Conservation (phyloP, 2,888 invertebrate genomes). For the Drosophila kambysellisi region DNA sequence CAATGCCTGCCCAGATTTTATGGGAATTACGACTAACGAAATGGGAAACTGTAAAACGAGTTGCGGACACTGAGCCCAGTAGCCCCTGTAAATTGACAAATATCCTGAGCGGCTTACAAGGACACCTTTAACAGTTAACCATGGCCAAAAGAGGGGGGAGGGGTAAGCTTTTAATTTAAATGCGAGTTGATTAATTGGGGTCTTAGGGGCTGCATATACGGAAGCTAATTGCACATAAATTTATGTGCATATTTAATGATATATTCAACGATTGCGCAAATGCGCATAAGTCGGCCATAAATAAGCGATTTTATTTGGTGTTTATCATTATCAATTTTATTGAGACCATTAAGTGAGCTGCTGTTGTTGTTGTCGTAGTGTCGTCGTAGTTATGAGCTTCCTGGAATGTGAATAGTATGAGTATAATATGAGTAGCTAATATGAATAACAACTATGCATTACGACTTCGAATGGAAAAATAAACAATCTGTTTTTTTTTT, state of each 20-base stretch:
- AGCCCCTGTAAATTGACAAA: slow-evolving; percentile 62
- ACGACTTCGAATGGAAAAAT: background rate
- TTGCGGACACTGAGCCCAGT: slow-evolving; percentile 33
- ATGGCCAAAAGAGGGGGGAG: background rate
- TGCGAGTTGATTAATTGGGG: slow-evolving; percentile 69
- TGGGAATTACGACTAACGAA: slow-evolving; percentile 43
- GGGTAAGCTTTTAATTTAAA: slow-evolving; percentile 44
- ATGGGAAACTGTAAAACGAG: slow-evolving; percentile 54
- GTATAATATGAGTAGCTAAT: slow-evolving; percentile 37
- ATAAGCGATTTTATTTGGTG: slow-evolving; percentile 72
- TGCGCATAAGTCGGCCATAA: slow-evolving; percentile 59
- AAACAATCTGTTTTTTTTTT: slow-evolving; percentile 17
- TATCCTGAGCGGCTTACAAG: slow-evolving; percentile 40
- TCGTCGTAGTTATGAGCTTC: slow-evolving; percentile 41
- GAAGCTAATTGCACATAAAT: slow-evolving; percentile 67
- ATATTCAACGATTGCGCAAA: slow-evolving; percentile 55
- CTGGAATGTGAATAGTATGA: slow-evolving; percentile 39
- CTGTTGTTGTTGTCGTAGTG: slow-evolving; percentile 41
- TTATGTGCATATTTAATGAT: slow-evolving; percentile 69
- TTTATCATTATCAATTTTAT: slow-evolving; percentile 63
- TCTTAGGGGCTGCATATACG: slow-evolving; percentile 59
- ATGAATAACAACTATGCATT: slow-evolving; percentile 11
- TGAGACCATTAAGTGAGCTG: slow-evolving; percentile 37
- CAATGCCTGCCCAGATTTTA: slow-evolving; percentile 39
- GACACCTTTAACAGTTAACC: slow-evolving; percentile 5